These are phyloP conservation scores for Tapera naevia DNA, from an alignment of 2,797 vertebrate species.

Conservation along the genomic window DNA sequence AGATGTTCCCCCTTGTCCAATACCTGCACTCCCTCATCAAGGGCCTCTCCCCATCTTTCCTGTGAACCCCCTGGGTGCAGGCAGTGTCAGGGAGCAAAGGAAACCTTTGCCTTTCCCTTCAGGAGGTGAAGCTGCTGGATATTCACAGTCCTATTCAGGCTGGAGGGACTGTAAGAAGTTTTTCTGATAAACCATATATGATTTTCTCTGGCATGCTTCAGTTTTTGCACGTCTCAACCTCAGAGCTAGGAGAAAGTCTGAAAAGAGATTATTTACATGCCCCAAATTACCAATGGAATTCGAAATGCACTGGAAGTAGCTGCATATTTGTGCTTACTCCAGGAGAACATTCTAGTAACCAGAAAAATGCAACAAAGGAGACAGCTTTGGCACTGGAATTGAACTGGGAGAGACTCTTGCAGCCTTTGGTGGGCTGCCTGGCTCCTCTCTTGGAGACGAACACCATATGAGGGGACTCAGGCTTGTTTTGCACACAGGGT, in stretches of 20 bases:
- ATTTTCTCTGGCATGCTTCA: neutral
- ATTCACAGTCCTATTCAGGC: neutral
- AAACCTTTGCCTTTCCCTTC: neutral
- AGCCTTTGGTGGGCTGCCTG: neutral
- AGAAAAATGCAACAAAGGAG: neutral
- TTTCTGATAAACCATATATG: neutral
- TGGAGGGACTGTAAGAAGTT: neutral
- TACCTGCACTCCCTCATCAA: too few relatives aligned
- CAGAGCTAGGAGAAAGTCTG: neutral
- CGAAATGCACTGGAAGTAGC: neutral
- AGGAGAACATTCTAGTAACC: neutral
- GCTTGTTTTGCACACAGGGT: neutral
- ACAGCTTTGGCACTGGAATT: neutral
- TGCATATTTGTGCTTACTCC: neutral
- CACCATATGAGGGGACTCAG: rapidly evolving
- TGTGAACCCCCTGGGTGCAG: too few relatives aligned
- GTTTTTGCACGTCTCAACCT: neutral
- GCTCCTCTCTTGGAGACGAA: neutral
- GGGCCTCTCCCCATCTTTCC: too few relatives aligned
- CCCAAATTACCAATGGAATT: neutral
- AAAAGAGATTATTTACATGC: neutral
- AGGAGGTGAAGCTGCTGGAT: neutral
- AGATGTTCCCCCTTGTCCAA: too few relatives aligned
- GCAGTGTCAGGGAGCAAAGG: neutral
- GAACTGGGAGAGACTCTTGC: neutral